Conservation (phyloP, 2,797 vertebrate species). For the Varecia variegata region DNA sequence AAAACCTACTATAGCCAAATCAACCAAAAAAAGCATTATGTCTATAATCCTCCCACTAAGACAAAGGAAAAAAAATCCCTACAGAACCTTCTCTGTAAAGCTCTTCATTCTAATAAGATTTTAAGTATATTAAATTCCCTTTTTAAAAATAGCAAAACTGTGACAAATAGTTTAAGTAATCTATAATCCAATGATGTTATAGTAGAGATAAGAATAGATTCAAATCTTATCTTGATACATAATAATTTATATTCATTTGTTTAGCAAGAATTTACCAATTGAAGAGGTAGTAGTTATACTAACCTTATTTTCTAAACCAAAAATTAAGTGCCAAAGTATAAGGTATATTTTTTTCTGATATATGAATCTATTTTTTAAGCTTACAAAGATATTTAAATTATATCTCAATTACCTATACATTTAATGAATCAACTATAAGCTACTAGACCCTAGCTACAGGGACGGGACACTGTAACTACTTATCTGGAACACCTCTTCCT, state of each 20-base stretch:
- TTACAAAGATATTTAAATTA: constrained; percentile 16
- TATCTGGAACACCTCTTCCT: neutral
- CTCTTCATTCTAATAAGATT: neutral
- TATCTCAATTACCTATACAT: constrained; percentile 27
- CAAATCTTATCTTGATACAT: neutral
- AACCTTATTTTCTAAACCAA: constrained; percentile 30
- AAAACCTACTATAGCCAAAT: constrained; percentile 41
- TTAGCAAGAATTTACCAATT: constrained; percentile 28
- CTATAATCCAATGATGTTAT: neutral
- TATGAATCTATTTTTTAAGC: constrained; percentile 2
- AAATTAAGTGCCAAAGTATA: neutral
- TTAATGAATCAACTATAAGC: neutral
- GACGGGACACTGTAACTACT: neutral
- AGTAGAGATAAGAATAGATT: neutral
- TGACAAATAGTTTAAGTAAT: neutral
- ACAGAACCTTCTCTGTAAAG: neutral
- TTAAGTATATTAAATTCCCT: constrained; percentile 22
- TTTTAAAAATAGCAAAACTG: constrained; percentile 45
- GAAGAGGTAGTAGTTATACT: neutral
- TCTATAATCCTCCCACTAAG: neutral
- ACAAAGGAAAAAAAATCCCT: constrained; percentile 28
- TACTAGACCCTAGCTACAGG: neutral
- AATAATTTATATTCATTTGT: constrained; percentile 13
- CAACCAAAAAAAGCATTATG: neutral
- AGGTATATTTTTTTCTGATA: neutral